Evolutionary conservation across 2,888 invertebrate species (phyloP).

Genomic region (Stegophylla sp.): DNA sequence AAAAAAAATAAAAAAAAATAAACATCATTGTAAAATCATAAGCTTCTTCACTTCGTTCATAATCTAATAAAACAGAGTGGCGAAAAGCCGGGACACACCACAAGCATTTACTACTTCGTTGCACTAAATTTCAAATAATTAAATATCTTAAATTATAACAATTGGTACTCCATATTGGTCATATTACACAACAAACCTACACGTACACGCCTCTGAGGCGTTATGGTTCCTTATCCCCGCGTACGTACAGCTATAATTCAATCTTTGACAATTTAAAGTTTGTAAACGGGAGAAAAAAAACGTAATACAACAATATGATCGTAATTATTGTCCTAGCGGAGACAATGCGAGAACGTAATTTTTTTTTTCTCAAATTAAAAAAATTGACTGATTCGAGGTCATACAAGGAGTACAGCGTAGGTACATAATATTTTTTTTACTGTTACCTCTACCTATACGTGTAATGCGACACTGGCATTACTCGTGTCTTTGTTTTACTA

Average conservation of each 20-base stretch:
- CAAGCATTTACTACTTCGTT: background rate
- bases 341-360: background rate
- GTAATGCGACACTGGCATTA: background rate
- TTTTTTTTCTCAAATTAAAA: conserved; percentile 17
- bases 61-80: no score
- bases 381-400: conserved; percentile 14
- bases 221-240: background rate
- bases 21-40: no score
- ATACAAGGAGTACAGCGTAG: no score
- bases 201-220: conserved; percentile 31
- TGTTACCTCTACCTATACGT: background rate
- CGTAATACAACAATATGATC: background rate
- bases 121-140: background rate
- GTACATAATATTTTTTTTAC: no score
- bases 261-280: conserved; percentile 1
- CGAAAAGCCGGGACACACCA: no score
- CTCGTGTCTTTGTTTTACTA: background rate
- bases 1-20: no score
- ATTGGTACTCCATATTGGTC: no score
- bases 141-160: background rate
- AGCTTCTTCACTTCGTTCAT: no score
- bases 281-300: background rate
- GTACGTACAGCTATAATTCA: background rate
- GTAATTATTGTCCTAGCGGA: background rate
- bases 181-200: no score